Evolutionary conservation across 2,888 invertebrate genomes (phyloP).

Genomic region (Notodonta dromedarius): DNA sequence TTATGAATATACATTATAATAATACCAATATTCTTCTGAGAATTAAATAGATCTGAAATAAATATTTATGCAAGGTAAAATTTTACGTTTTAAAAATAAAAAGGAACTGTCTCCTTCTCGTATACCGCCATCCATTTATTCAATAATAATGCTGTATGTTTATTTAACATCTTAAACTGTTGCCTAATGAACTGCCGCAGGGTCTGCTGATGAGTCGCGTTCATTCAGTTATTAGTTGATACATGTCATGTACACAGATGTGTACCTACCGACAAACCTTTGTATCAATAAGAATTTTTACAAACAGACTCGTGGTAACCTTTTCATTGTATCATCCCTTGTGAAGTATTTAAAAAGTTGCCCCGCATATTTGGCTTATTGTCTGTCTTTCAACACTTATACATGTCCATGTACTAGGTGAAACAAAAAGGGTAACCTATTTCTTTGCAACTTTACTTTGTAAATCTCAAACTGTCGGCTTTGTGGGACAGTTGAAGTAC

Average conservation of each 20-base stretch:
- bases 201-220: constrained; percentile 63
- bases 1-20: no score
- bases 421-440: no score
- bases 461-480: no score
- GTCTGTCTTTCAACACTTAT: no score
- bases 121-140: constrained; percentile 68
- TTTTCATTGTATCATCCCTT: constrained; percentile 2
- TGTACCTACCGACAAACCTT: constrained; percentile 5
- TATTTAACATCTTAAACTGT: constrained; percentile 82
- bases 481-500: no score
- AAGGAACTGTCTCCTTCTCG: constrained; percentile 12
- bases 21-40: no score
- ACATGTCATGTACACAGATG: constrained; percentile 23
- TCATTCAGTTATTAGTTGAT: constrained; percentile 58
- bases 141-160: constrained; percentile 80
- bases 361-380: no score
- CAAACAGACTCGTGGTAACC: constrained; percentile 3
- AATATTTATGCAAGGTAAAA: no score
- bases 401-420: no score
- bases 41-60: no score
- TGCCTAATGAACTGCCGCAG: constrained; percentile 73
- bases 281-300: constrained; percentile 13
- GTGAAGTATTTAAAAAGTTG: not conserved
- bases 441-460: no score
- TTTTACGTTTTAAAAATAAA: not conserved